phyloP scores from a whole-genome alignment of 2,888 invertebrate species.

The Hemithea aestivaria region DNA sequence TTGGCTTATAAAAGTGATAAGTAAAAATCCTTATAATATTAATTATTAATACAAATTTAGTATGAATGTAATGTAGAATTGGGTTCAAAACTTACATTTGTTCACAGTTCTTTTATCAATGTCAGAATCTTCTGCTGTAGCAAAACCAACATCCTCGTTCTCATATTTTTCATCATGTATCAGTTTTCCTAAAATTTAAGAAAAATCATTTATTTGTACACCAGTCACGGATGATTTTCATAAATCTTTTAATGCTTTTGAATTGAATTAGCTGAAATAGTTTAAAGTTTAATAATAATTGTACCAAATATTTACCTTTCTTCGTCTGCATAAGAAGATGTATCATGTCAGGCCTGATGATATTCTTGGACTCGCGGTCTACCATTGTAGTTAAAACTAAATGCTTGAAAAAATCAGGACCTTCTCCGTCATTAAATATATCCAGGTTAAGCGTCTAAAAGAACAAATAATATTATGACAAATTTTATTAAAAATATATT shows the following conservation, averaged over 20 bases:
- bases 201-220: conserved; percentile 25
- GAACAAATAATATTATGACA: not conserved
- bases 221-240: not conserved
- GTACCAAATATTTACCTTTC: too few species aligned
- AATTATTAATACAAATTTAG: too few species aligned
- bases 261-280: not conserved
- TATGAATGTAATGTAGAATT: too few species aligned
- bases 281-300: too few species aligned
- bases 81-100: conserved; percentile 29
- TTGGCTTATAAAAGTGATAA: too few species aligned
- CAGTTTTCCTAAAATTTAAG: conserved; percentile 34
- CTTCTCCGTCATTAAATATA: conserved; percentile 46
- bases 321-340: conserved; percentile 63
- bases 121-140: conserved; percentile 52
- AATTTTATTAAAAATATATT: too few species aligned
- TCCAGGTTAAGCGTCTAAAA: conserved; percentile 38
- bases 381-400: conserved; percentile 62
- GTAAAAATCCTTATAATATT: too few species aligned
- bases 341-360: conserved; percentile 76
- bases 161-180: conserved; percentile 32
- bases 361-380: conserved; percentile 59
- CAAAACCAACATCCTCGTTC: conserved; percentile 44
- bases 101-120: conserved; percentile 38
- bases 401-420: conserved; percentile 52
- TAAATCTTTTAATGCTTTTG: conserved; percentile 4